Evolutionary conservation across 2,113 vertebrate genomes (phyloP).

Genomic region (Bubo scandiacus): DNA sequence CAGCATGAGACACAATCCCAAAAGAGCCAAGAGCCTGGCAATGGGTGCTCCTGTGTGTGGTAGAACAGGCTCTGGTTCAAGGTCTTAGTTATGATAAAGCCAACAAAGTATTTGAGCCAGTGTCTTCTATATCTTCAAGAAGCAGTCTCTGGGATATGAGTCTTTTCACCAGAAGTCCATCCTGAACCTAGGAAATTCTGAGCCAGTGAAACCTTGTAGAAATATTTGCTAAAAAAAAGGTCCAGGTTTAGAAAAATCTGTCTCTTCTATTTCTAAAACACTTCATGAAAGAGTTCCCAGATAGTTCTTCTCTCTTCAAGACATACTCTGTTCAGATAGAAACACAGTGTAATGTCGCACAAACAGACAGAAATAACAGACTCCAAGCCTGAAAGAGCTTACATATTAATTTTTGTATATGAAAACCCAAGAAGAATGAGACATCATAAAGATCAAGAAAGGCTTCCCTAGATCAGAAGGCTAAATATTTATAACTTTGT

Average conservation of each 20-base stretch:
- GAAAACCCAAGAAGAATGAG: background rate
- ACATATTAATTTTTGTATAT: background rate
- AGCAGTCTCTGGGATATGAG: background rate
- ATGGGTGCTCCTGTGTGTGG: background rate
- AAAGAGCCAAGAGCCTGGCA: background rate
- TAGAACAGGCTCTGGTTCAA: background rate
- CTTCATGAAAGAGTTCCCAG: background rate
- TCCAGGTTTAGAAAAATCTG: background rate
- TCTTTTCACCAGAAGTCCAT: background rate
- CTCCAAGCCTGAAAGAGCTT: background rate
- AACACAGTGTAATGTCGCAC: background rate
- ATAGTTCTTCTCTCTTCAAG: background rate
- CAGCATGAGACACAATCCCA: background rate
- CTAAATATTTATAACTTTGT: background rate
- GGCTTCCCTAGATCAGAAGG: background rate
- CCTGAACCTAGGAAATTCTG: background rate
- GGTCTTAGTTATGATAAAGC: background rate
- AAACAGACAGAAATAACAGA: background rate
- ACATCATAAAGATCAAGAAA: background rate
- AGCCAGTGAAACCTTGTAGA: background rate
- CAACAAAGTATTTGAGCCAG: background rate
- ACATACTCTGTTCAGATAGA: background rate
- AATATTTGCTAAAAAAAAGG: background rate
- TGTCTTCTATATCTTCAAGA: background rate
- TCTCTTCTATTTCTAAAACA: background rate